Percentiles rank a stretch among this genome's conserved stretches.
Evolutionary conservation across 2,113 vertebrate species (phyloP).

Genomic region (Callospermophilus lateralis): DNA sequence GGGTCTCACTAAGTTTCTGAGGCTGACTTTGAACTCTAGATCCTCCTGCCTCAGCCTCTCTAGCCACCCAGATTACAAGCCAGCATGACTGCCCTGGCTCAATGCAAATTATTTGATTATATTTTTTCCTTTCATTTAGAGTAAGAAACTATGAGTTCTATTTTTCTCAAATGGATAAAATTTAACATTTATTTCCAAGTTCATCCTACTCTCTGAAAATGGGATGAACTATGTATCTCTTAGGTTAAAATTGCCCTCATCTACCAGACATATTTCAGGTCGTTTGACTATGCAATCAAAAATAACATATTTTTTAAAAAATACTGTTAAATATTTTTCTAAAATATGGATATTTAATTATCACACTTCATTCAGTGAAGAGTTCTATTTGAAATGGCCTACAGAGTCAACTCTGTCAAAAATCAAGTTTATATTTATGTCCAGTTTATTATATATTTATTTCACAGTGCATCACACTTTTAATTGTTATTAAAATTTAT

Average conservation of each 20-base stretch:
- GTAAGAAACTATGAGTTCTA: neutral
- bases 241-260: neutral
- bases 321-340: neutral
- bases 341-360: neutral
- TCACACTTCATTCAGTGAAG: neutral
- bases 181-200: neutral
- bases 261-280: neutral
- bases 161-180: neutral
- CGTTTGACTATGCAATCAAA: neutral
- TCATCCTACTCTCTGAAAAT: neutral
- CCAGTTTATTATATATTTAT: neutral
- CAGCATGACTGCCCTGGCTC: too few species aligned
- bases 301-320: conserved; percentile 10
- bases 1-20: too few species aligned
- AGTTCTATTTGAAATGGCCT: neutral
- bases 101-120: neutral
- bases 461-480: neutral
- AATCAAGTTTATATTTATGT: neutral
- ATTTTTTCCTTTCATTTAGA: neutral
- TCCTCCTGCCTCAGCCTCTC: too few species aligned
- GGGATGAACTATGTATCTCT: neutral
- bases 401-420: neutral
- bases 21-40: too few species aligned
- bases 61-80: too few species aligned
- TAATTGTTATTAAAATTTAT: neutral